Conservation (phyloP, 2,797 vertebrate genomes). For the Limosa lapponica region DNA sequence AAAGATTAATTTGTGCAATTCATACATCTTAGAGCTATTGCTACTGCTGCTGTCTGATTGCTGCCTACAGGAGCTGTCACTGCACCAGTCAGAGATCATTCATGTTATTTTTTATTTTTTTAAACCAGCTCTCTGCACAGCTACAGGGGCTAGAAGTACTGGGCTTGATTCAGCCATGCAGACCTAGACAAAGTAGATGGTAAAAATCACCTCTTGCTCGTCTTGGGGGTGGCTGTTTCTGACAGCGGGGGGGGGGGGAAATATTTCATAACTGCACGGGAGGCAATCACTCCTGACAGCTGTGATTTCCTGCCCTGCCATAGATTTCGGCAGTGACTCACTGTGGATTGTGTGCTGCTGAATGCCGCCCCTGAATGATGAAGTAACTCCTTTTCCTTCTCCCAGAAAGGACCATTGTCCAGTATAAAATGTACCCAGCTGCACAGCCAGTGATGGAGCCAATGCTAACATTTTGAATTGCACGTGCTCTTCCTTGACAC, state of each 20-base stretch:
- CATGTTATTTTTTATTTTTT: neutral
- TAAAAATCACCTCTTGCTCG: neutral
- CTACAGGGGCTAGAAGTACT: neutral
- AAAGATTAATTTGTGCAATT: constrained; percentile 16
- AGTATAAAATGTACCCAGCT: constrained; percentile 21
- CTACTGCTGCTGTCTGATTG: neutral
- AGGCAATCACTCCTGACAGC: neutral
- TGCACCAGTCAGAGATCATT: neutral
- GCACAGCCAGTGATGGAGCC: neutral
- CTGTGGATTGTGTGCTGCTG: constrained; percentile 29
- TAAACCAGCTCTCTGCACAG: neutral
- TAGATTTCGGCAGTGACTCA: neutral
- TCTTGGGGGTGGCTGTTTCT: neutral
- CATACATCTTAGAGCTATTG: neutral
- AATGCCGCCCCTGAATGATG: constrained; percentile 25
- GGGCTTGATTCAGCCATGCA: neutral
- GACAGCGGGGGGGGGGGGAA: neutral
- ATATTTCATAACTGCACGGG: neutral
- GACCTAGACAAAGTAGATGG: neutral
- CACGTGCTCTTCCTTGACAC: neutral
- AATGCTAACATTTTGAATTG: neutral
- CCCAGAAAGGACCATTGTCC: constrained; percentile 58
- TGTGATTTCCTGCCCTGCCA: constrained; percentile 39
- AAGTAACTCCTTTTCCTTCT: neutral
- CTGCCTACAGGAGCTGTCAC: neutral